Base-by-base conservation (phyloP, 37 sponge, comb jelly and placozoan species). In the Tethya wilhelma region DNA sequence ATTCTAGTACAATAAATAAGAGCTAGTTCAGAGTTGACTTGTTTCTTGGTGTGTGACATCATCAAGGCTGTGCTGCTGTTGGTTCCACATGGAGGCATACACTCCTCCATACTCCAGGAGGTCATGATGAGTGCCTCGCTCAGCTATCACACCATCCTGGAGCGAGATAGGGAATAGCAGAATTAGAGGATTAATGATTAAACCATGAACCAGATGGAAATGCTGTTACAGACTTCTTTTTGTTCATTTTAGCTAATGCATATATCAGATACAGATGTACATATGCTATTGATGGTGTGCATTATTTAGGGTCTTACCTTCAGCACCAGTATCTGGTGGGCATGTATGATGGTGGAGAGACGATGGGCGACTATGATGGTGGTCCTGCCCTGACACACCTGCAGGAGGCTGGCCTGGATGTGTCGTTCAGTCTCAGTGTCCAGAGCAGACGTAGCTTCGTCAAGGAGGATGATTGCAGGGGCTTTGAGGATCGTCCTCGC, bases 371-470 rank as follows among this genome's bases (percentile, higher is more conserved):
- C 97, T 11, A 98, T 91, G 31, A 98, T 77, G 25, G 96, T 96
- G 23, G 94, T 98, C 46, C 92, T 77, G 0, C 90, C 92, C 68
- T 76, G 43, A 55, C 99, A 98, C 38, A 96, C 96, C 40, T 85
- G 64, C 73, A 81, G 78, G 59, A 98, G 84, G 1, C 94, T 88
- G 29, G 80, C 44, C 80, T 98, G 99, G 14, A 98, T 98, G 92
- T 93, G 82, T 17, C 99, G 38, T 68, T 98, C 99, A 37, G 99
- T 98, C 56, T 89, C 72, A 0, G 99, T 98, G 75, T 98, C 99
- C 43, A 98, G 88, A 17, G 99, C 99, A 28, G 99, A 98, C 14
- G 99, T 98, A 19, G 99, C 99, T 64, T 96, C 99, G 60, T 98
- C 99, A 39, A 98, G 80, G 11, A 98, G 84, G 30, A 98, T 90